Evolutionary conservation across 2,797 vertebrate genomes (phyloP).

Genomic region (Lutjanus campechanus): DNA sequence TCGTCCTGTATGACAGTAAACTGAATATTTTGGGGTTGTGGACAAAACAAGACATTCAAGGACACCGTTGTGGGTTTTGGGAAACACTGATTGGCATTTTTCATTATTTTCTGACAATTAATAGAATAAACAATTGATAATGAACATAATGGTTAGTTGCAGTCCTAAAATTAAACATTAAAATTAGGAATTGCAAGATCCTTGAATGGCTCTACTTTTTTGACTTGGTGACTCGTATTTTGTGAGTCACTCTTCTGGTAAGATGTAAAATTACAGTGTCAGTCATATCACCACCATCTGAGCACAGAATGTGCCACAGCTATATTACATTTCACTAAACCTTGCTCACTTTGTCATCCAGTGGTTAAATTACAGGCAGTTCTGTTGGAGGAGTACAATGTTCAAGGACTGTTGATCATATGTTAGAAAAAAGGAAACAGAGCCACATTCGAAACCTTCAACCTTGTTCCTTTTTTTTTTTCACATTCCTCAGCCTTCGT

Average conservation of each 20-base stretch:
- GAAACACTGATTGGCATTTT: too few relatives aligned
- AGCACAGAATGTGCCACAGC: conserved; percentile 1
- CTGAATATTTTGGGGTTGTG: too few relatives aligned
- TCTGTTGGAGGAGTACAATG: conserved; percentile 1
- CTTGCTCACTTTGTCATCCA: conserved; percentile 4
- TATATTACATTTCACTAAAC: conserved; percentile 19
- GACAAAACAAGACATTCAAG: too few relatives aligned
- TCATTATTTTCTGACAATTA: too few relatives aligned
- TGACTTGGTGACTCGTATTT: not conserved
- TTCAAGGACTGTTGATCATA: conserved; percentile 20
- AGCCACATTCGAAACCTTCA: conserved; percentile 24
- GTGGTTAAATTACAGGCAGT: conserved; percentile 4
- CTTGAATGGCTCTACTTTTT: not conserved
- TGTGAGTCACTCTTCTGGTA: not conserved
- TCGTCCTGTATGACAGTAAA: too few relatives aligned
- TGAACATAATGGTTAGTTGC: too few relatives aligned
- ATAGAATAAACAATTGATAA: too few relatives aligned
- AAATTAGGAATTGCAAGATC: not conserved
- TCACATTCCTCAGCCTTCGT: conserved; percentile 20
- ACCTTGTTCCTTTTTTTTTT: conserved; percentile 24
- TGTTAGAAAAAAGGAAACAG: conserved; percentile 3
- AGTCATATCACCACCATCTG: not conserved
- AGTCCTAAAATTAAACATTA: not conserved
- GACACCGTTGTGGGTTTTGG: too few relatives aligned
- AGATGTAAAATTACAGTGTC: not conserved